Base-by-base conservation (phyloP, 2,113 vertebrate genomes). In the Albula goreensis region DNA sequence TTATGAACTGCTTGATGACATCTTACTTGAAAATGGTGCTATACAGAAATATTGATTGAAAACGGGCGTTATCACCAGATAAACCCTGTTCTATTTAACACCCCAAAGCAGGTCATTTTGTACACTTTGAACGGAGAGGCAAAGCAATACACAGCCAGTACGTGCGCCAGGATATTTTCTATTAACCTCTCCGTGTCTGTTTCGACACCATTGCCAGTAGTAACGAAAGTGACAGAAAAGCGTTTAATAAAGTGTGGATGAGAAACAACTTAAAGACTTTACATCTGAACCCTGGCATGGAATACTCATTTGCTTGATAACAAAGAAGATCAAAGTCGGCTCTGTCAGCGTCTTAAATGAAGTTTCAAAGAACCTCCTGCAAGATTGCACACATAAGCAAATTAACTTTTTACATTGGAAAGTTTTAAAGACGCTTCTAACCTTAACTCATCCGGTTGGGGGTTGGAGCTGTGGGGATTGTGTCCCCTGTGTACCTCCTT, bases 141-240 rank as follows among this genome's bases (percentile, higher is more conserved):
- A 85, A 78, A 85, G 50, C 81, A 50, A 81, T 56, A 4, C 82
- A 77, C 82, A 85, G 83, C 83, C 83, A 85, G 80, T 41, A 41
- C 31, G 1, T 78, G 83, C 85, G 48, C 77, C 83, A 77, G 85
- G 80, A 89, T 86, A 88, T 89, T 88, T 86, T 51, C 70, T n/a
- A 52, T 84, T 78, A 86, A 50, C 17, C 53, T 56, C 5, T 41
- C 19, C 83, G 41, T 89, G 63, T 82, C 85, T 83, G 77, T 88
- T 86, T 87, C 2, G 19, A 70, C n/a, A n/a, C n/a, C 5, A 2
- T n/a, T 22, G n/a, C 70, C 10, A 7, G 10, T 10, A 1, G n/a
- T n/a, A n/a, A 31, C n/a, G 70, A 10, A 4, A 12, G 17, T 17
- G n/a, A 31, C 8, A 74, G 70, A 74, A 74, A 19, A 31, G 22